Base-by-base conservation (phyloP, 2,113 vertebrate species). In the Symphodus melops region DNA sequence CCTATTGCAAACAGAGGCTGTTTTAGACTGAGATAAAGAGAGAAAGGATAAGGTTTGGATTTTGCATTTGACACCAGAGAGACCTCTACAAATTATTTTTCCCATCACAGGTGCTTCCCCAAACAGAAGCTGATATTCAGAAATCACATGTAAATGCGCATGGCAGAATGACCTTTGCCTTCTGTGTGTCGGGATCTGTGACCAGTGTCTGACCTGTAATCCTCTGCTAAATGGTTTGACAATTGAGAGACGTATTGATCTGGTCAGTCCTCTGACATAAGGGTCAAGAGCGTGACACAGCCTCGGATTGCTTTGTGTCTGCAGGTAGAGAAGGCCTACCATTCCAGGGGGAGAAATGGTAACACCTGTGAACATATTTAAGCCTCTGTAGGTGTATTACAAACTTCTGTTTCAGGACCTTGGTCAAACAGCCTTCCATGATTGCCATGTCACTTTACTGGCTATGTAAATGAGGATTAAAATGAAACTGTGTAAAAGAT, bases 181-280 rank as follows among this genome's bases (percentile, higher is more conserved):
- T 84, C 44, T 68, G 51, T 77, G 81, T 83, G 70, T 83, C 79
- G 73, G 60, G 73, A 81, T 78, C 77, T 87, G 79, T 93, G 93
- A 91, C 90, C 90, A 86, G 79, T 76, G 73, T 61, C 80, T 90
- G 83, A 89, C 85, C 89, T 10, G 37, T 91, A 92, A 92, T 93
- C 87, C 81, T 82, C 84, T 83, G 58, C 81, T 92, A 91, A 92
- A 92, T 86, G 90, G 88, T 90, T 89, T 83, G 86, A 93, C 93
- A 91, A 91, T 93, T 85, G 91, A 93, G 80, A 86, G 77, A 72
- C 41, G 14, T 93, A 94, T 94, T 89, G 92, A 94, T 94, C 86
- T 80, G 82, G 77, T 58, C 62, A 85, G 79, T 79, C 86, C 63
- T 52, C 82, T 72, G 79, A 81, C 68, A 68, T 79, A 56, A 86